These are phyloP conservation scores for Cotesia glomerata DNA, from an alignment of 1,140 invertebrate genomes.

Conservation along the genomic window DNA sequence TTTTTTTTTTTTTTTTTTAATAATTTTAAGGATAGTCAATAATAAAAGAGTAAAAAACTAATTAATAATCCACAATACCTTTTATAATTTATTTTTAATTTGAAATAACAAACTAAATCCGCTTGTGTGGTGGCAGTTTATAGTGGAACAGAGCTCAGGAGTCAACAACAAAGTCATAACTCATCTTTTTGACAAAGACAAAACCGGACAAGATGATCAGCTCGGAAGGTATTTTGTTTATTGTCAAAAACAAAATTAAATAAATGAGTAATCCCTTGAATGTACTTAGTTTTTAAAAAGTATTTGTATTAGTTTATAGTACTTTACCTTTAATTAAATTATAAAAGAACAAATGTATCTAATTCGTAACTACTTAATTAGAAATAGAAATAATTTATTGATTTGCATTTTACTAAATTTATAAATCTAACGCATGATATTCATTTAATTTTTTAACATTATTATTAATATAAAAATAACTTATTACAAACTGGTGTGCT, in stretches of 20 bases:
- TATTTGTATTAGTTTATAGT: not conserved
- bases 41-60: not conserved
- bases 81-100: conserved; percentile 13
- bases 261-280: not conserved
- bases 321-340: not conserved
- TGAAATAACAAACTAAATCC: conserved; percentile 45
- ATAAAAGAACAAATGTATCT: too few relatives aligned
- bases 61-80: not conserved
- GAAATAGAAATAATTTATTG: not conserved
- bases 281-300: not conserved
- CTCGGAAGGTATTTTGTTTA: conserved; percentile 76
- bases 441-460: not conserved
- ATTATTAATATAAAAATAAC: not conserved
- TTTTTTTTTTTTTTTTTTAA: not conserved
- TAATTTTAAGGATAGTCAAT: not conserved
- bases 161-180: conserved; percentile 51
- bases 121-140: conserved; percentile 60
- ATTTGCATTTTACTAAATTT: not conserved
- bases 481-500: too few relatives aligned
- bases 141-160: conserved; percentile 58
- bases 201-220: conserved; percentile 76
- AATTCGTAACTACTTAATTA: too few relatives aligned
- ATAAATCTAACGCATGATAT: not conserved
- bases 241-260: conserved; percentile 19
- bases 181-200: conserved; percentile 81